Base-by-base conservation (phyloP, 2,797 vertebrate species). In the Graptemys geographica region DNA sequence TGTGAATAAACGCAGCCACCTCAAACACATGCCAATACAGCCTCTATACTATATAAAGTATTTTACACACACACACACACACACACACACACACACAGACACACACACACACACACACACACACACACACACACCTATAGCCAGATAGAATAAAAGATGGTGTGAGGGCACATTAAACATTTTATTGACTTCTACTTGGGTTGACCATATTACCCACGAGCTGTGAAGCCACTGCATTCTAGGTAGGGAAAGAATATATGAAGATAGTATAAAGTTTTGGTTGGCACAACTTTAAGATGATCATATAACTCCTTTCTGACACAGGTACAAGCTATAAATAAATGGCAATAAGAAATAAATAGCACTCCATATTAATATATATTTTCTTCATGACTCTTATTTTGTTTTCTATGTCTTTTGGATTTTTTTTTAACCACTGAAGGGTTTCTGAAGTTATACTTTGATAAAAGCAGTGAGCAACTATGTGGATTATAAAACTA, bases 361-460 rank as follows among this genome's bases (percentile, higher is more conserved):
- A 93, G 69, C 83, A 91, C 91, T 93, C 52, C 56, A 88, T 5
- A 2, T 27, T 1, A 56, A 57, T 57, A 28, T 57, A 0, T 83
- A 83, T 88, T 90, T 93, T 81, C 76, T 92, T 93, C 79, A 62
- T 56, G 83, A 0, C 0, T 65, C 62, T 62, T 62, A 62, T 33
- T n/a, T 69, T 69, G 33, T 57, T 69, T 69, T 37, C 31, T 95
- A 84, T 81, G 13, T 49, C 84, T 0, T 1, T 5, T 10, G 56
- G 3, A 12, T 82, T 87, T 76, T 92, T 93, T 93, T 93, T 92
- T 13, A 90, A 92, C n/a, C 86, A 91, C 55, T 28, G 94, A 91
- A 83, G 44, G 56, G 2, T 65, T 89, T 84, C 23, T 23, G 72
- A 91, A 87, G 44, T 11, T 83, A 11, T 25, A 89, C 37, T 11